Conservation (phyloP, 2,888 invertebrate species). For the Drosophila siamana region DNA sequence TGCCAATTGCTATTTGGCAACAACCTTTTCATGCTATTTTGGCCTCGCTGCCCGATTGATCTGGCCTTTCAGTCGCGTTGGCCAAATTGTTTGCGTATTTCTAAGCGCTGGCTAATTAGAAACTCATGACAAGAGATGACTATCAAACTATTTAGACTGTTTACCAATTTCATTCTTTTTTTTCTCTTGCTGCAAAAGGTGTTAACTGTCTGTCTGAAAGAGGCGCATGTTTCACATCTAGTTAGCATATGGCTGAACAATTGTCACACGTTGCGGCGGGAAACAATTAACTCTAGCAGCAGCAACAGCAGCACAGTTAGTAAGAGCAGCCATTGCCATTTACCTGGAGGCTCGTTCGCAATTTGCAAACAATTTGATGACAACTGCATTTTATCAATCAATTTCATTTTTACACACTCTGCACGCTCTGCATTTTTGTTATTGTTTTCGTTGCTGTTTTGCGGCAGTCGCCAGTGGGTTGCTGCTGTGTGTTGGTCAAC, state of each 20-base stretch:
- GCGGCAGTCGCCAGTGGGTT: not conserved
- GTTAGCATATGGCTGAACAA: not conserved
- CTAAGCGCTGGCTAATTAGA: constrained; percentile 13
- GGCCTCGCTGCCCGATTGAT: not conserved
- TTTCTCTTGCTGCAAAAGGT: constrained; percentile 2
- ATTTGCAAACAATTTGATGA: constrained; percentile 45
- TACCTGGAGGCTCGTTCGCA: constrained; percentile 41
- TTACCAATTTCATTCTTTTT: not conserved
- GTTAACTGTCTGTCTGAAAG: constrained; percentile 19
- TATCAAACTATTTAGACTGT: not conserved
- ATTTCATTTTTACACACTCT: constrained; percentile 43
- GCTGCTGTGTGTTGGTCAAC: constrained; percentile 19
- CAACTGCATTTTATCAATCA: constrained; percentile 56
- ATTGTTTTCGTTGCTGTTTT: constrained; percentile 14
- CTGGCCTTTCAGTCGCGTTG: not conserved
- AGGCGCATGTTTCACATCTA: constrained; percentile 2
- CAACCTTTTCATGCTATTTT: not conserved
- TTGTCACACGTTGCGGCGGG: constrained; percentile 8
- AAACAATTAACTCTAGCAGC: constrained; percentile 61
- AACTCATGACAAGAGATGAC: not conserved
- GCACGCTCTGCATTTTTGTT: constrained; percentile 15
- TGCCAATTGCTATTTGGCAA: constrained; percentile 13
- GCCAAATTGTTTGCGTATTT: constrained; percentile 2
- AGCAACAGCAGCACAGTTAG: not conserved
- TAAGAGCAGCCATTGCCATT: constrained; percentile 9